phyloP scores from a whole-genome alignment of 2,113 vertebrate genomes.

The Platichthys stellatus region DNA sequence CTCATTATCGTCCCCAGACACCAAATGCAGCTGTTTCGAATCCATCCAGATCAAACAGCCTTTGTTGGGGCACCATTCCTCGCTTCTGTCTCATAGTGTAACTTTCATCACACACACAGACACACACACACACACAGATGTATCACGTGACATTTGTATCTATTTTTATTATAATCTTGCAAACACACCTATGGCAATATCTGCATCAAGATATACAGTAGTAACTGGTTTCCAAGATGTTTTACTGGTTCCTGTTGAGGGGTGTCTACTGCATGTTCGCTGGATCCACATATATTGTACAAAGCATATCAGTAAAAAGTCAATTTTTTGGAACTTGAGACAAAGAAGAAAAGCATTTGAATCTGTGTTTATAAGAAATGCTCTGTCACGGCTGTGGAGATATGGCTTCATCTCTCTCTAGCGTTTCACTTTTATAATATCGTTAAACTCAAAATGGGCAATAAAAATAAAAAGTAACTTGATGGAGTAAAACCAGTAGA shows the following conservation, averaged over 20 bases:
- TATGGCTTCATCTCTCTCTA: conserved; percentile 80
- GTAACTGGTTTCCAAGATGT: conserved; percentile 71
- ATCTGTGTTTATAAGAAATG: conserved; percentile 66
- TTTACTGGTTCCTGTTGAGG: conserved; percentile 70
- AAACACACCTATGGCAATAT: conserved; percentile 85
- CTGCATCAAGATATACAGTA: conserved; percentile 83
- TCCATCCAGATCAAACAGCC: conserved; percentile 54
- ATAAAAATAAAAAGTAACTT: not conserved
- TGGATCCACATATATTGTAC: conserved; percentile 81
- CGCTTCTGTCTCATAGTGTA: conserved; percentile 21
- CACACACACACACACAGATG: conserved; percentile 16
- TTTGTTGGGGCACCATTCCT: conserved; percentile 39
- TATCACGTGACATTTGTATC: conserved; percentile 49
- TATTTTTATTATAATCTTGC: conserved; percentile 84
- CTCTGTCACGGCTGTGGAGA: conserved; percentile 12
- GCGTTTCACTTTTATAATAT: not conserved
- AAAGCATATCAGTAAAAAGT: conserved; percentile 80
- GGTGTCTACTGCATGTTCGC: conserved; percentile 67
- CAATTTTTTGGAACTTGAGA: conserved; percentile 58
- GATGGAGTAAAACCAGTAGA: not conserved
- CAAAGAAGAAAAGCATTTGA: conserved; percentile 54
- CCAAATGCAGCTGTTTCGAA: conserved; percentile 64
- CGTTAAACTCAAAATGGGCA: not conserved
- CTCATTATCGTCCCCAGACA: conserved; percentile 53
- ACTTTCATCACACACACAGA: not conserved